Base-by-base conservation (phyloP, 2,113 vertebrate species). In the Heptranchias perlo region DNA sequence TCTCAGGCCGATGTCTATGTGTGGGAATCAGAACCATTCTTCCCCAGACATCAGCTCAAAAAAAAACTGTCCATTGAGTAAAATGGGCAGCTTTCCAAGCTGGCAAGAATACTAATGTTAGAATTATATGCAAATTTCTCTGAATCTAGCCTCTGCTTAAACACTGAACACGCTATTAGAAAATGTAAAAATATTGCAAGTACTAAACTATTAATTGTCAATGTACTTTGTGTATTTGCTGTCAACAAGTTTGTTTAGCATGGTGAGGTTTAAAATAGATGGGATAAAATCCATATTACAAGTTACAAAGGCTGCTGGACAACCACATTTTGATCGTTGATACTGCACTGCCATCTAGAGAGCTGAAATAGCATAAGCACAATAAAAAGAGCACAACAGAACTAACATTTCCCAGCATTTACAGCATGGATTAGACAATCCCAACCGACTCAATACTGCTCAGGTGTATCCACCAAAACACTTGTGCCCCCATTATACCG, bases 281-380 rank as follows among this genome's bases (percentile, higher is more conserved):
- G 35, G 52, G 31, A 16, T 35, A 61, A 54, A 58, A 92, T 58
- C 87, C 4, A 61, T 18, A 91, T 58, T 92, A 31, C 54, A 93
- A 5, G 13, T 44, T 67, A 67, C 39, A 65, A 11, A 65, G 23
- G 47, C 21, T 31, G 10, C 2, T 54, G 49, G 3, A 31, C 31
- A 5, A 21, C 47, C 64, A 95, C 0, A 23, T 69, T 95, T 67
- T 35, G 39, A 95, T 95, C 28, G 28, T 3, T 67, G 44, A 67
- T 95, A 52, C 65, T 69, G 52, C 44, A 73, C 65, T 95, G 94
- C 94, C 94, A 95, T 52, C 94, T 95, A 52, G 64, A 94, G 93
- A 95, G 64, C 35, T 69, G 4, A 69, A 52, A 31, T 49, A 5
- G 28, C 5, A 73, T 69, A 35, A 73, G 23, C 39, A 67, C 25